Base-by-base conservation (phyloP, 1,140 invertebrate species). In the Thrips palmi region DNA sequence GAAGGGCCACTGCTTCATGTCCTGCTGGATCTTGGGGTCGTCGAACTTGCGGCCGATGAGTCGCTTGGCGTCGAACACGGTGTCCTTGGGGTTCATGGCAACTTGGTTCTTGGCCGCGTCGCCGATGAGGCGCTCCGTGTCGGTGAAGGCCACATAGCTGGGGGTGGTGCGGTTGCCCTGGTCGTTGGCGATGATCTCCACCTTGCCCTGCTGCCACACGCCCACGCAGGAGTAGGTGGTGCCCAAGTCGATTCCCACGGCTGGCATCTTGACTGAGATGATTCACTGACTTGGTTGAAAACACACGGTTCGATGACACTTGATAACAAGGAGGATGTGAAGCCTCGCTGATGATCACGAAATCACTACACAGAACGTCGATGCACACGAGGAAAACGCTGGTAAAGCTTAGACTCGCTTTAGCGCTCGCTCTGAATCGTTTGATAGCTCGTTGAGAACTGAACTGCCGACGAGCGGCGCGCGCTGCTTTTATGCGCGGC, bases 131-230 rank as follows among this genome's bases (percentile, higher is more conserved):
- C 73, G 57, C 45, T 75, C 71, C 1, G 62, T 64, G 46, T 76
- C 73, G 1, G 75, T 87, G 57, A 93, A 93, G 3, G 85, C 86
- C 10, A 93, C 86, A 55, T 86, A 91, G 37, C 77, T 80, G 2
- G 85, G 83, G 12, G 85, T 89, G 11, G 83, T 89, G 39, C 84
- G 64, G 54, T 91, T 88, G 25, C 87, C 87, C 56, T 89, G 84
- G 48, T 91, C 83, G 49, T 92, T 92, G 27, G 84, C 80, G 33
- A 91, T 89, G 46, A 91, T 89, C 53, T 89, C 84, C 5, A 89
- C 83, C 52, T 84, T 80, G 22, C 83, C 80, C 52, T 88, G 68
- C 47, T 81, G 74, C 61, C 70, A 84, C 2, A 83, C 77, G 29
- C 76, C 80, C 6, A 85, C 79, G 46, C 80, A 83, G 25, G 77